These are phyloP conservation scores for Scaptomyza parva DNA, from an alignment of 2,888 invertebrate species.

Conservation along the genomic window DNA sequence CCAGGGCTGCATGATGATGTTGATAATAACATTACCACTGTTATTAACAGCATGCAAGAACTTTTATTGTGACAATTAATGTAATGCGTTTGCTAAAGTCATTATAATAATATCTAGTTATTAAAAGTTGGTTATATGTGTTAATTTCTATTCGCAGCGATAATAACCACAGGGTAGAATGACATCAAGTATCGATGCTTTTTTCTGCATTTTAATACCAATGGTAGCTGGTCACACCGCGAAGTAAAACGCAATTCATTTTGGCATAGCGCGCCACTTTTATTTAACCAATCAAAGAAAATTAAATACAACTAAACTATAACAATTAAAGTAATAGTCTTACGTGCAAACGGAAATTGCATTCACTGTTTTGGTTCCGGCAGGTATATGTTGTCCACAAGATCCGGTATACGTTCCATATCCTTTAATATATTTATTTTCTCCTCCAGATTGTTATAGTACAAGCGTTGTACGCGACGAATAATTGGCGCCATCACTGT, in stretches of 20 bases:
- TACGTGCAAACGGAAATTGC: not conserved
- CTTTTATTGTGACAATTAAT: not conserved
- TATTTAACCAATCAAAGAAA: slow-evolving; percentile 19
- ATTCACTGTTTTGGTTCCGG: not conserved
- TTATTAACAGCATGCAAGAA: slow-evolving; percentile 32
- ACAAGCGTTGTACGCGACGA: slow-evolving; percentile 76
- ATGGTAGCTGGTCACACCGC: slow-evolving; percentile 22
- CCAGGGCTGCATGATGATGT: slow-evolving; percentile 36
- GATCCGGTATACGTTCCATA: slow-evolving; percentile 69
- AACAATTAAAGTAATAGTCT: not conserved
- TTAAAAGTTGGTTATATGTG: not conserved
- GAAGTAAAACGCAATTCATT: not conserved
- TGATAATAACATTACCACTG: slow-evolving; percentile 19
- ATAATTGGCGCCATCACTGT: slow-evolving; percentile 80
- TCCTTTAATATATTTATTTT: slow-evolving; percentile 79
- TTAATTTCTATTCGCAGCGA: not conserved
- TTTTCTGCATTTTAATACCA: not conserved
- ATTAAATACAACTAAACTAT: slow-evolving; percentile 1
- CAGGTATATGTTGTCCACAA: slow-evolving; percentile 70
- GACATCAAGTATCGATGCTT: not conserved
- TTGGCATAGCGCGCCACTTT: not conserved
- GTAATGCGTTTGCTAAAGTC: not conserved
- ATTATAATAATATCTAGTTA: not conserved
- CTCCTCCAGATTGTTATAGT: slow-evolving; percentile 72
- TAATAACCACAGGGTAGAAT: not conserved